Base-by-base conservation (phyloP, 2,888 invertebrate species). In the Drosophila barbarae region DNA sequence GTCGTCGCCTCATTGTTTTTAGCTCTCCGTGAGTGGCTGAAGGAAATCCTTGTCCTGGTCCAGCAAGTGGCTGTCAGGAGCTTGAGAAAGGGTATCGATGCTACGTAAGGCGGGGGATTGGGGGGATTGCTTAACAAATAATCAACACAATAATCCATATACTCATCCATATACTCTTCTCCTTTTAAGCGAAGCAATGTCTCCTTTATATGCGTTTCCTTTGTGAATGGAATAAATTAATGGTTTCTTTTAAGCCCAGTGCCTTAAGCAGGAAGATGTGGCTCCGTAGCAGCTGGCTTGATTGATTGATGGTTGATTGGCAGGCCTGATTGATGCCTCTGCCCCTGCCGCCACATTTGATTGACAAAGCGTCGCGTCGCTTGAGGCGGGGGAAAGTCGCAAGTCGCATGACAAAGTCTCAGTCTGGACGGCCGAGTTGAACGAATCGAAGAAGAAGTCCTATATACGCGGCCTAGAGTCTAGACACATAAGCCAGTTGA, bases 221-320 rank as follows among this genome's bases (percentile, higher is more conserved):
- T 8, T 23, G 26, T 41, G 23, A 42, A 42, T 42, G 26, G 15
- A 15, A 42, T 28, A 42, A 42, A 42, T 42, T 28, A 42, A 42
- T 26, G 42, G 26, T 10, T 42, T 15, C 42, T 15, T 26, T 44
- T 18, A 3, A 15, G 36, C 3, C 36, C 9, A 32, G 4, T 28
- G 28, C 28, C 36, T 36, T 36, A 18, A 23, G 41, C 41, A 30
- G 44, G 2, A 46, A 30, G 60, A 38, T 30, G 32, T 38, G 8
- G 23, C 39, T 39, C 39, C 21, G 8, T 15, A 44, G 51, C 67
- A 68, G 63, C 47, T 61, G 70, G 38, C 13, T 50, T 52, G 68
- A 72, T 76, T 70, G 73, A 76, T 73, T 65, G 73, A 74, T 76
- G 63, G 76, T 57, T 74, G 74, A 70, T 76, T 76, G 73, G 76